Percentiles rank a stretch among this genome's conserved stretches.
Conservation (phyloP, 2,797 vertebrate genomes). For the Intellagama lesueurii region DNA sequence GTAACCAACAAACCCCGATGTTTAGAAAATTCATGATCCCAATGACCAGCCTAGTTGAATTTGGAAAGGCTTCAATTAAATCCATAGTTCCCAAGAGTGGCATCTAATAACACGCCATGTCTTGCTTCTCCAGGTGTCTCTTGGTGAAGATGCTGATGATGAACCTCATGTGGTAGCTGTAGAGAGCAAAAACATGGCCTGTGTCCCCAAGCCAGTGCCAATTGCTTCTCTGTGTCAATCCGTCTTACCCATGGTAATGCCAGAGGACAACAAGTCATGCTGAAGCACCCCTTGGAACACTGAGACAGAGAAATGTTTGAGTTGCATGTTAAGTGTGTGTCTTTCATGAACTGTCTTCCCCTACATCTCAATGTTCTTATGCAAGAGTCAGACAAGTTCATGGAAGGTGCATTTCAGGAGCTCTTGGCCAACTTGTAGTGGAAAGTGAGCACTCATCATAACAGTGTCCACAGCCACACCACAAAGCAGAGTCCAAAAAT, state of each 20-base stretch:
- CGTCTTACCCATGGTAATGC: constrained; percentile 75
- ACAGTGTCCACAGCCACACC: too few species aligned
- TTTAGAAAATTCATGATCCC: background rate
- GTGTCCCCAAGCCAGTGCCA: constrained; percentile 48
- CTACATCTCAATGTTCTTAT: background rate
- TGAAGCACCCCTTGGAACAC: background rate
- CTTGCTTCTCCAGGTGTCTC: constrained; percentile 64
- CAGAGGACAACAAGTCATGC: too few species aligned
- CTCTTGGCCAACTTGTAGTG: background rate
- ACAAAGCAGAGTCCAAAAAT: background rate
- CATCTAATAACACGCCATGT: background rate
- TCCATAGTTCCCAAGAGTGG: background rate
- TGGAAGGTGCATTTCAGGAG: background rate
- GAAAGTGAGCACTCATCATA: background rate
- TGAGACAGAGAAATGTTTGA: background rate
- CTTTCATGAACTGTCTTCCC: background rate
- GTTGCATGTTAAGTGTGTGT: background rate
- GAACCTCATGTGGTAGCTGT: constrained; percentile 75
- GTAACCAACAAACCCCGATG: background rate
- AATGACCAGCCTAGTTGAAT: background rate
- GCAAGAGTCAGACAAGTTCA: background rate
- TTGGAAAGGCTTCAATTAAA: background rate
- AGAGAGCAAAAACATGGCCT: constrained; percentile 46
- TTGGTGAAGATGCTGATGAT: constrained; percentile 68
- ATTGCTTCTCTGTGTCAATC: constrained; percentile 67